A percentile compares a stretch with the other conserved stretches of the same genome.
phyloP scores from a whole-genome alignment of 1,140 invertebrate genomes.

The Lordiphosa stackelbergi region DNA sequence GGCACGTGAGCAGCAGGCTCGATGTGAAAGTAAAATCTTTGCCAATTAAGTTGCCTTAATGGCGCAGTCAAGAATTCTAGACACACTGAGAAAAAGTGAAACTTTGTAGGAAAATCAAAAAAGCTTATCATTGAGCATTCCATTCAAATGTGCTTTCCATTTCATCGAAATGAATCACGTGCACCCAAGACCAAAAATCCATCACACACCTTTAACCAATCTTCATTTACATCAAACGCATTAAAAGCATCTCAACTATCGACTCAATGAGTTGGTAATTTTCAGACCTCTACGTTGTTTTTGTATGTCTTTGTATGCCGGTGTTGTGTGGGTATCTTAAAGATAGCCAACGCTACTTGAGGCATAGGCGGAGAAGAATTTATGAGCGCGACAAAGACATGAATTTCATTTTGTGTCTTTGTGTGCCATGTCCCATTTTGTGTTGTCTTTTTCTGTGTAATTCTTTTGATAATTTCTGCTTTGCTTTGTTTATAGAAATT shows the following conservation, averaged over 20 bases:
- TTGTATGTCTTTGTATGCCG: constrained; percentile 11
- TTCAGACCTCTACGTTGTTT: constrained; percentile 7
- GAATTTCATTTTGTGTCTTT: constrained; percentile 44
- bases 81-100: constrained; percentile 32
- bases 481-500: constrained; percentile 43
- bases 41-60: constrained; percentile 46
- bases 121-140: not conserved
- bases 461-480: constrained; percentile 44
- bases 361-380: constrained; percentile 34
- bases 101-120: constrained; percentile 1
- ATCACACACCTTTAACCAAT: constrained; percentile 28
- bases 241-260: constrained; percentile 23
- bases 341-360: constrained; percentile 34
- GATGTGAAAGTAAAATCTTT: constrained; percentile 11
- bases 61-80: constrained; percentile 32
- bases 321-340: constrained; percentile 24
- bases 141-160: constrained; percentile 23
- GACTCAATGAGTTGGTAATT: constrained; percentile 43
- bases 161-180: constrained; percentile 33
- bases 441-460: constrained; percentile 23
- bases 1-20: constrained; percentile 25
- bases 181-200: constrained; percentile 15
- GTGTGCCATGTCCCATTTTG: constrained; percentile 46
- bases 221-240: constrained; percentile 33
- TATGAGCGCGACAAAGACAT: constrained; percentile 47